These are phyloP conservation scores for Ascaphus truei DNA, from an alignment of 2,113 vertebrate species.

Conservation along the genomic window DNA sequence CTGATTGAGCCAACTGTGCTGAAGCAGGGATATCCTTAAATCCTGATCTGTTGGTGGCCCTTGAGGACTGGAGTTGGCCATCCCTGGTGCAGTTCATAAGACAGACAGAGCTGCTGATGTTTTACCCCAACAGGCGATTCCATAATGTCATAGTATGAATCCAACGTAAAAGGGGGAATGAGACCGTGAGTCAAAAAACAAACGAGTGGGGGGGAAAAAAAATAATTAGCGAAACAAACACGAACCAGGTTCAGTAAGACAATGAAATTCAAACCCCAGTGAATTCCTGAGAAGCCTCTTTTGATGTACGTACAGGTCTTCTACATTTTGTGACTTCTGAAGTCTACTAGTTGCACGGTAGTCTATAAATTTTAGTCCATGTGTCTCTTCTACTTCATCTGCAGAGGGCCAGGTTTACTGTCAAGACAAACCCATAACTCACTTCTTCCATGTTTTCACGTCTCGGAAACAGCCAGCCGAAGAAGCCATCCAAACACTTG, in stretches of 20 bases:
- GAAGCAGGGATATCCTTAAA: too few species aligned
- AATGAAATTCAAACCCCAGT: not conserved
- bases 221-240: too few species aligned
- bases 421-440: not conserved
- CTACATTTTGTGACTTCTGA: not conserved
- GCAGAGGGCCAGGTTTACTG: not conserved
- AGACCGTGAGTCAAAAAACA: too few species aligned
- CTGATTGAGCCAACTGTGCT: too few species aligned
- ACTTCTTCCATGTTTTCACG: not conserved
- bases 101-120: too few species aligned
- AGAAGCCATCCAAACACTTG: not conserved
- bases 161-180: too few species aligned
- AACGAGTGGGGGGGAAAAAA: too few species aligned
- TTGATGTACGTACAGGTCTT: not conserved
- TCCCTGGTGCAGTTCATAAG: too few species aligned
- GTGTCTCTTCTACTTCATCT: not conserved
- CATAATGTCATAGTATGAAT: too few species aligned
- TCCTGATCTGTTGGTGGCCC: too few species aligned
- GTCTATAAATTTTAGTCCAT: constrained; percentile 17
- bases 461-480: not conserved
- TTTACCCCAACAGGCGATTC: too few species aligned
- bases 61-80: too few species aligned
- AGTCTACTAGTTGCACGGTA: not conserved
- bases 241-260: not conserved
- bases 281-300: not conserved